Evolutionary conservation across 2,888 invertebrate species (phyloP).

Genomic region (Drosophila rubida): DNA sequence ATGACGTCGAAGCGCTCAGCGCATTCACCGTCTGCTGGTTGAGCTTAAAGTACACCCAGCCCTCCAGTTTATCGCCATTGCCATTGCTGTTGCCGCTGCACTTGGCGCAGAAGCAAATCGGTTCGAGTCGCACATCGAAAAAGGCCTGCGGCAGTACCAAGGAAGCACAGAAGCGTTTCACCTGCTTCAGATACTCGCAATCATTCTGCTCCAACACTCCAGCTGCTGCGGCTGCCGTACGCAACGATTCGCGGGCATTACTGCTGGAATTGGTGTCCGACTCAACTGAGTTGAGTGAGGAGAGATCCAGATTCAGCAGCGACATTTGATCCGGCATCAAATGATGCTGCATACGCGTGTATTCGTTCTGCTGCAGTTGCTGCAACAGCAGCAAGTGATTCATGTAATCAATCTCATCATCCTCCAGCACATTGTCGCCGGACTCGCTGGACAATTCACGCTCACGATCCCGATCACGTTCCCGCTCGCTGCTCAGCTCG

Average conservation of each 20-base stretch:
- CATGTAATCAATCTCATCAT: constrained; percentile 72
- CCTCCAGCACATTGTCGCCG: constrained; percentile 62
- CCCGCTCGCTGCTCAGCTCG: constrained; percentile 47
- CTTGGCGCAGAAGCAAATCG: constrained; percentile 83
- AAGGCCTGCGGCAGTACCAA: constrained; percentile 84
- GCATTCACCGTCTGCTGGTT: constrained; percentile 84
- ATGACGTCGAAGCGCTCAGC: constrained; percentile 50
- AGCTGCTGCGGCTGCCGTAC: constrained; percentile 74
- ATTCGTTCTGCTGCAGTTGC: constrained; percentile 79
- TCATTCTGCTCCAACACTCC: constrained; percentile 82
- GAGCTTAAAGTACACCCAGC: constrained; percentile 85
- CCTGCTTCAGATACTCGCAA: constrained; percentile 84
- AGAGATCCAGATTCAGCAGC: constrained; percentile 65
- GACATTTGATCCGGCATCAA: constrained; percentile 67
- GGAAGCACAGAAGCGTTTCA: constrained; percentile 83
- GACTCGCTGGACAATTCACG: constrained; percentile 50
- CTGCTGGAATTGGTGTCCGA: constrained; percentile 66
- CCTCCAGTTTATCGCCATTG: constrained; percentile 81
- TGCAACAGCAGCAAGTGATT: constrained; percentile 74
- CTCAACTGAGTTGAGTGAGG: constrained; percentile 63
- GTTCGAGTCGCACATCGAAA: constrained; percentile 79
- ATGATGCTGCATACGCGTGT: constrained; percentile 72
- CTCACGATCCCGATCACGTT: constrained; percentile 19
- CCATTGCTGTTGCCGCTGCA: constrained; percentile 73
- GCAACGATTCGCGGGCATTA: constrained; percentile 76